Evolutionary conservation across 2,113 vertebrate genomes (phyloP), one percentile per base, ranked within the genome.

Genomic region (Cepphus grylle): DNA sequence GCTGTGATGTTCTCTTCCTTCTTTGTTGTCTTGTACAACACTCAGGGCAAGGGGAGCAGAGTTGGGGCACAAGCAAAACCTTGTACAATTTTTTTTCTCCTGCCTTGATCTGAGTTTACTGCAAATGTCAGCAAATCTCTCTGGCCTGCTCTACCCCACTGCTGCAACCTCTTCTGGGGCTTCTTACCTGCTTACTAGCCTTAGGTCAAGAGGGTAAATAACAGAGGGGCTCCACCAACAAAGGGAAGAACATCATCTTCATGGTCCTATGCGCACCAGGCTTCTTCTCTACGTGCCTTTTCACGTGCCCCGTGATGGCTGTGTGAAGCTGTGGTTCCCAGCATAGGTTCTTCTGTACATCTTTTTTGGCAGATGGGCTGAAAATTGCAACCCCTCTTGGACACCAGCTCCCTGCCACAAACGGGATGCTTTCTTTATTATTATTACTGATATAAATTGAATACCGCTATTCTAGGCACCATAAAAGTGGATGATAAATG

Each of bases 401-500:
- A 12, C 42, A 22, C 20, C 1, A 5, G 27, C 59, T 52, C 53
- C 15, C 11, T 17, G 15, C 25, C 77, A 23, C 65, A 32, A 45
- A 38, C 38, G 7, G 65, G 9, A 12, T 71, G 61, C 43, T 86
- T 62, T 81, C 9, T 1, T 50, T 36, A 20, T 4, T 32, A 8
- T 93, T 88, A 70, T 92, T 86, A 4, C 55, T 29, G 53, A n/a
- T 73, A 76, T 38, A 88, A 92, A 90, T 73, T 62, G 79, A 77
- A 15, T 45, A 65, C 32, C 26, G 2, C 67, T 62, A 7, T 84
- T 81, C 82, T 74, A 62, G 50, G 50, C 4, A 1, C 85, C 86
- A 69, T 59, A 71, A 88, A 70, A 61, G 38, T 6, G 73, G 91
- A 42, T 90, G 84, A 81, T 79, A 95, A 95, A 96, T 96, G 77